phyloP scores from a whole-genome alignment of 2,797 vertebrate species.

The Lophius americanus region DNA sequence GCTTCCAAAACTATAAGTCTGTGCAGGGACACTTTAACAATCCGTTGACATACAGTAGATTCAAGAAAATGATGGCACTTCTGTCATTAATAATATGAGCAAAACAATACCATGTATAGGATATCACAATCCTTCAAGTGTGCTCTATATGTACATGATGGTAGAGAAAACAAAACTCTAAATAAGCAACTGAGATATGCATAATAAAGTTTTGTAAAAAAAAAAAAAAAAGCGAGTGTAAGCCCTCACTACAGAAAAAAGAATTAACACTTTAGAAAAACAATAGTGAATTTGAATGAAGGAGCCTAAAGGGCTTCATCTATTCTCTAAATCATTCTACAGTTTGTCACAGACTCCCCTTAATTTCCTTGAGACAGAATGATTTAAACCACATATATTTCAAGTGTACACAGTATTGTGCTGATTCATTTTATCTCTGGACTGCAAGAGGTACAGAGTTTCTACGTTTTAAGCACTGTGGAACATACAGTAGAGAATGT shows the following conservation, averaged over 20 bases:
- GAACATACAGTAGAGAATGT: constrained; percentile 59
- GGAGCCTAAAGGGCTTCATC: constrained; percentile 20
- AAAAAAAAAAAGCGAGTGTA: constrained; percentile 18
- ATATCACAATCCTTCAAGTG: constrained; percentile 45
- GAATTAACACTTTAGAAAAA: constrained; percentile 19
- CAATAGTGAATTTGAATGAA: constrained; percentile 35
- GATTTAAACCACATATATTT: constrained; percentile 12
- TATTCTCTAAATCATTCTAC: constrained; percentile 25
- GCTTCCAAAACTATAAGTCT: constrained; percentile 16
- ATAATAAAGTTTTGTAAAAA: constrained; percentile 20
- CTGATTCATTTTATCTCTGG: background rate
- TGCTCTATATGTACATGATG: constrained; percentile 41
- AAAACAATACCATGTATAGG: constrained; percentile 45
- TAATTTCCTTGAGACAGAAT: constrained; percentile 3
- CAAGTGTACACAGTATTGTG: constrained; percentile 27
- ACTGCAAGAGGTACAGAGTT: background rate
- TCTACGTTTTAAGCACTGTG: constrained; percentile 26
- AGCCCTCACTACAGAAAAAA: constrained; percentile 14
- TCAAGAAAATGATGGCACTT: constrained; percentile 49
- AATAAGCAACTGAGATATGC: constrained; percentile 31
- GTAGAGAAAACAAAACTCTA: constrained; percentile 21
- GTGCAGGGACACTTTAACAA: constrained; percentile 28
- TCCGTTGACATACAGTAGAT: constrained; percentile 7
- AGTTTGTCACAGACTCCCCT: background rate
- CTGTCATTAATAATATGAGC: constrained; percentile 55